Evolutionary conservation across 2,888 invertebrate genomes (phyloP), one percentile per base, ranked within the genome.

Genomic region (Xanthorhoe spadicearia): DNA sequence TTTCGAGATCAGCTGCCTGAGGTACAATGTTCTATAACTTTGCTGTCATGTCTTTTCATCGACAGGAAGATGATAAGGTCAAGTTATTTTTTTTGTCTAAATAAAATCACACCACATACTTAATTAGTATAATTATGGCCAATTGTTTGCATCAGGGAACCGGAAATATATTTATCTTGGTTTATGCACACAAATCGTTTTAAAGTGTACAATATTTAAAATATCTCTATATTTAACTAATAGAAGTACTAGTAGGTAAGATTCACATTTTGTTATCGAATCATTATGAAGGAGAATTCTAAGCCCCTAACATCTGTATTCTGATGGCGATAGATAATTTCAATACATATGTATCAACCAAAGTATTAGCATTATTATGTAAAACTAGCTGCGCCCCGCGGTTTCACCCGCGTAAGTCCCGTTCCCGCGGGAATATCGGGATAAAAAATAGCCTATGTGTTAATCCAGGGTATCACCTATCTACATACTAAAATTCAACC

Each of bases 231-330:
- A 32, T 7, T 32, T 0, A 32, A 32, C 32, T 5, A 32, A n/a
- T n/a, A n/a, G n/a, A n/a, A 7, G 32, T 7, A 32, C 32, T 38
- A 35, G 35, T 35, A 13, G 13, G 38, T 43, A 43, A 48, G 7
- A 15, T 46, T 46, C 15, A 17, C 1, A 48, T 13, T 46, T 48
- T 48, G 15, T 15, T 17, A 56, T 32, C 59, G 51, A 54, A 65
- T 48, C n/a, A 52, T 61, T 63, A n/a, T 32, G 46, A 56, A 56
- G 50, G 46, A 38, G 23, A 61, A 55, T 60, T 52, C 43, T 43
- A 54, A 61, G 35, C 18, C 23, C 18, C 7, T 32, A n/a, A n/a
- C 9, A n/a, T 28, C 7, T 50, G 35, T 52, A 43, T 32, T 61
- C 8, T 48, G 52, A 38, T 53, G n/a, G 35, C 6, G 13, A 61